These are phyloP conservation scores for Nasonia vitripennis DNA, from an alignment of 1,140 invertebrate genomes.

Conservation along the genomic window DNA sequence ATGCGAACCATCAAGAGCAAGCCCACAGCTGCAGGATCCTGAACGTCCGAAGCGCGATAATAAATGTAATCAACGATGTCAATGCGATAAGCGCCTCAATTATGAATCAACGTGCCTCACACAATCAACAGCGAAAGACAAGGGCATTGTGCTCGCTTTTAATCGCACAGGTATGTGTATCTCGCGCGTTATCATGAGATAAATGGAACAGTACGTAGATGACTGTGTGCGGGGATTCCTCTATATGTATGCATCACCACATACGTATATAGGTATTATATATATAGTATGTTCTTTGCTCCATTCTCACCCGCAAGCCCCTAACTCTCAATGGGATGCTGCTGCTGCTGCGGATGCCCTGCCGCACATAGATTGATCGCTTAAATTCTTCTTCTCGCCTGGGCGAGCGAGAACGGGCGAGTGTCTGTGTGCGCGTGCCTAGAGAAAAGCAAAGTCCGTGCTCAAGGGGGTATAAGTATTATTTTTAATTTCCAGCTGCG, in stretches of 20 bases:
- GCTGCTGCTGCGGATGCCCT: background rate
- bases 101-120: background rate
- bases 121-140: background rate
- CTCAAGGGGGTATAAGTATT: background rate
- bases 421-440: too few species aligned
- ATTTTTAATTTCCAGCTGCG: slow-evolving; percentile 1
- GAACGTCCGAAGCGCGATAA: background rate
- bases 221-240: background rate
- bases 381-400: background rate
- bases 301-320: slow-evolving; percentile 45
- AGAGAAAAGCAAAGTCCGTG: background rate
- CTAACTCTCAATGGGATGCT: slow-evolving; percentile 14
- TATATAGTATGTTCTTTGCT: slow-evolving; percentile 45
- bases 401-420: background rate
- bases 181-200: slow-evolving; percentile 20
- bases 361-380: slow-evolving; percentile 8
- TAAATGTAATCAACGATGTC: slow-evolving; percentile 34
- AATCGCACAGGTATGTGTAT: slow-evolving; percentile 19
- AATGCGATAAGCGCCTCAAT: slow-evolving; percentile 18
- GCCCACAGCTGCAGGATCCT: background rate
- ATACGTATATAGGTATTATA: background rate
- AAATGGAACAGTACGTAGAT: background rate
- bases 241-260: background rate
- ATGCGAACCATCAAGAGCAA: background rate
- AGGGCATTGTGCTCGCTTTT: background rate